phyloP scores from a whole-genome alignment of 1,140 invertebrate genomes.

The Yoshiicerus persimilis region DNA sequence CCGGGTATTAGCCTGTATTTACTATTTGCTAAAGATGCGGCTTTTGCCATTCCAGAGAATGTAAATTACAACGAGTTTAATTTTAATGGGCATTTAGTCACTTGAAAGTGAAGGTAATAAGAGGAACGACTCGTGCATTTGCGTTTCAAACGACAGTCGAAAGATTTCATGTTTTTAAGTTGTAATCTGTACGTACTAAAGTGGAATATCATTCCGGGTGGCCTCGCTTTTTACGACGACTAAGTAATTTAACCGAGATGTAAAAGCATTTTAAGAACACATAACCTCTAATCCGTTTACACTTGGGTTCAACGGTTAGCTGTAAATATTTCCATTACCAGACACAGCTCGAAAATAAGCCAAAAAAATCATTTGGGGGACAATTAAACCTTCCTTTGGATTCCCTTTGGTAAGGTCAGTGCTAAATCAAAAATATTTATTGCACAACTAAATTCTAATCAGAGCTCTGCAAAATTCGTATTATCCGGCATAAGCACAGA shows the following conservation, averaged over 20 bases:
- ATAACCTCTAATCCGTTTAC: not conserved
- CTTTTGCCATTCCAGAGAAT: not conserved
- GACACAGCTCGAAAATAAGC: not conserved
- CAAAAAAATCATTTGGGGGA: not conserved
- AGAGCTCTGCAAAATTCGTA: not conserved
- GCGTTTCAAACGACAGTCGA: not conserved
- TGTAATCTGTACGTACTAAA: not conserved
- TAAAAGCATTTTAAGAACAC: not conserved
- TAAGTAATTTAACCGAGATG: not conserved
- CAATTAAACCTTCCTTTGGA: not conserved
- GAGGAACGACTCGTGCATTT: not conserved
- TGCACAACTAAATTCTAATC: not conserved
- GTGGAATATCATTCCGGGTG: not conserved
- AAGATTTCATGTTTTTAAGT: not conserved
- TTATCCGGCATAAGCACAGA: not conserved
- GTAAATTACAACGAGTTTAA: not conserved
- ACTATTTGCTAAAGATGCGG: not conserved
- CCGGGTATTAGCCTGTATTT: not conserved
- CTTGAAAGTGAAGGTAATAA: conserved; percentile 9
- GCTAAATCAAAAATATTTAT: not conserved
- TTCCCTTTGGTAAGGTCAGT: not conserved
- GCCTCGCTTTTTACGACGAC: not conserved
- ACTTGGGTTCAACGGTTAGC: not conserved
- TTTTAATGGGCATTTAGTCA: conserved; percentile 4
- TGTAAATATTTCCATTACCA: not conserved